phyloP scores from a whole-genome alignment of 1,140 invertebrate species.

The Drosophila orosa region DNA sequence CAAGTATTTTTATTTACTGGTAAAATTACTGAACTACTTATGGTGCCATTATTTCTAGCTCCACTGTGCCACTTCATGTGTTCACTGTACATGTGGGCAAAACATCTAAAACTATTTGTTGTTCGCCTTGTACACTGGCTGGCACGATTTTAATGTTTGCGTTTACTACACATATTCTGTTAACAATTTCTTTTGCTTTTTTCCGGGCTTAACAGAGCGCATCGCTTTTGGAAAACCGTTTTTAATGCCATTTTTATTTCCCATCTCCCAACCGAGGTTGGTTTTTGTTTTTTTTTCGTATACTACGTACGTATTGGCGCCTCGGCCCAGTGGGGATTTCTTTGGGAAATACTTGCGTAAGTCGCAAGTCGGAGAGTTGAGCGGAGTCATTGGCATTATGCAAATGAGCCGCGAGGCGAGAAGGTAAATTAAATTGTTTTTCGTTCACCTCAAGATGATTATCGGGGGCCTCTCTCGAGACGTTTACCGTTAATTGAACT shows the following conservation, averaged over 20 bases:
- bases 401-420: conserved; percentile 60
- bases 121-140: conserved; percentile 47
- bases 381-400: conserved; percentile 73
- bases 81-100: conserved; percentile 11
- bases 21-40: neutral
- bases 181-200: conserved; percentile 68
- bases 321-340: conserved; percentile 33
- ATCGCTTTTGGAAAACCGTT: conserved; percentile 65
- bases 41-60: neutral
- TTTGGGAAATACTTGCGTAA: conserved; percentile 69
- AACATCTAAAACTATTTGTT: conserved; percentile 56
- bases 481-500: conserved; percentile 74
- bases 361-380: conserved; percentile 10
- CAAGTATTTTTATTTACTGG: neutral
- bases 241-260: conserved; percentile 44
- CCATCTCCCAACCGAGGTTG: conserved; percentile 17
- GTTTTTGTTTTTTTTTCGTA: conserved; percentile 9
- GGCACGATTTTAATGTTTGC: conserved; percentile 54
- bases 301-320: neutral
- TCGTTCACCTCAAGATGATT: conserved; percentile 52
- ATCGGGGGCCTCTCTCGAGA: conserved; percentile 48
- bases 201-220: conserved; percentile 69
- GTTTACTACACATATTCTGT: conserved; percentile 36
- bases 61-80: conserved; percentile 10
- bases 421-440: conserved; percentile 72